These are phyloP conservation scores for Mionectes olivaceus DNA, from an alignment of 2,797 vertebrate species.

Conservation along the genomic window DNA sequence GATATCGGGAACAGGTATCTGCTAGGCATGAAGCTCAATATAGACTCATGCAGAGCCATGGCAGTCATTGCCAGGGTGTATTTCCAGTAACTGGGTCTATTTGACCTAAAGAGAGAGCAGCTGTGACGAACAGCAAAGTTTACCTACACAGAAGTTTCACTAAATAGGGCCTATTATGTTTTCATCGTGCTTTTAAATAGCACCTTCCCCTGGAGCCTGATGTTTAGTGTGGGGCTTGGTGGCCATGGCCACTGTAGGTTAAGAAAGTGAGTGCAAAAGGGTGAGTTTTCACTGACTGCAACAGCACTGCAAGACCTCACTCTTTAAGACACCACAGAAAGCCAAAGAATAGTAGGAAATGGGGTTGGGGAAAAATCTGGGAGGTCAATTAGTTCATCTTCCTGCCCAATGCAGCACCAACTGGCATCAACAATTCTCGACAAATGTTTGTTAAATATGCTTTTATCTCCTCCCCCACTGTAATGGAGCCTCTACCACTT, in stretches of 20 bases:
- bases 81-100: not conserved
- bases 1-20: not conserved
- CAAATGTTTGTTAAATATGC: constrained; percentile 11
- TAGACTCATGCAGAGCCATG: not conserved
- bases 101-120: not conserved
- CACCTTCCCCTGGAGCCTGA: not conserved
- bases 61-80: not conserved
- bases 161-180: not conserved
- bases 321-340: not conserved
- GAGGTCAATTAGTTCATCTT: constrained; percentile 69
- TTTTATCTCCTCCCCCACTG: not conserved
- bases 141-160: not conserved
- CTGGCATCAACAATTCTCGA: constrained; percentile 33
- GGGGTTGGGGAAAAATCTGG: constrained; percentile 26
- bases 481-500: not conserved
- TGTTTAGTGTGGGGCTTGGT: not conserved
- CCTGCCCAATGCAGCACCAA: constrained; percentile 35
- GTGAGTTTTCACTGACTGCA: not conserved
- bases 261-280: not conserved
- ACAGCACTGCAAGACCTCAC: not conserved
- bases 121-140: not conserved
- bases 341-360: constrained; percentile 63
- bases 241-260: not conserved
- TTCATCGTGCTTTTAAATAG: not conserved
- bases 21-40: not conserved